Base-by-base conservation (phyloP, 1,140 invertebrate species). In the Oscheius sp. region DNA sequence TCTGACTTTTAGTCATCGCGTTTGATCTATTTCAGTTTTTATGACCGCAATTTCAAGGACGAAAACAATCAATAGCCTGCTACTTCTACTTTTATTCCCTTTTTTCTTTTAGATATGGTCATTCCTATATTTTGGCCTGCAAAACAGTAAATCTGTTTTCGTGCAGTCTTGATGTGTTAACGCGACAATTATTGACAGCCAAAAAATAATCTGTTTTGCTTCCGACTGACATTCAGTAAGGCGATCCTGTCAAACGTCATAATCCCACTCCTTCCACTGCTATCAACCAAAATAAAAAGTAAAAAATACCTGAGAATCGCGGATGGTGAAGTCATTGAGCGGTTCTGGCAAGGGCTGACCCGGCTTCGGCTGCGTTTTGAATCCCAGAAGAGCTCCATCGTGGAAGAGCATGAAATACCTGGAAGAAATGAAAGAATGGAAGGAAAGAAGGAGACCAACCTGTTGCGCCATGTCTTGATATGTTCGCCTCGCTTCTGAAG, bases 301-400 rank as follows among this genome's bases (percentile, higher is more conserved):
- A 18, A 59, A 38, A 63, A 75, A 69, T 23, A 83, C 78, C 78
- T 86, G 85, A 55, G 84, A 85, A 84, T 87, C 92, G 92, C 87
- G 91, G 91, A 99, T 95, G n/a, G 94, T 98, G 84, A 99, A 99
- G 86, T 97, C 96, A 86, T 99, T 99, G 45, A 96, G 88, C 2
- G 94, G 94, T 80, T 97, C 93, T 26, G 73, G 78, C n/a, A 59
- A 55, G 42, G 69, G 52, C 23, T 42, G 38, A 35, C 89, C 88
- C 84, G 90, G 88, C 79, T 93, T 92, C 4, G 94, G 94, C 84
- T 92, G 91, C 29, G 89, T 89, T 87, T 95, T 95, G 86, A 93
- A 99, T 0, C 96, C 96, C 66, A 93, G 90, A 64, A 99, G 88
- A 29, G 91, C 90, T 4, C 96, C 96, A 89, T 99, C 91, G 80